These are phyloP conservation scores for Trididemnum clinides DNA, from an alignment of 23 tunicate species.

Conservation along the genomic window DNA sequence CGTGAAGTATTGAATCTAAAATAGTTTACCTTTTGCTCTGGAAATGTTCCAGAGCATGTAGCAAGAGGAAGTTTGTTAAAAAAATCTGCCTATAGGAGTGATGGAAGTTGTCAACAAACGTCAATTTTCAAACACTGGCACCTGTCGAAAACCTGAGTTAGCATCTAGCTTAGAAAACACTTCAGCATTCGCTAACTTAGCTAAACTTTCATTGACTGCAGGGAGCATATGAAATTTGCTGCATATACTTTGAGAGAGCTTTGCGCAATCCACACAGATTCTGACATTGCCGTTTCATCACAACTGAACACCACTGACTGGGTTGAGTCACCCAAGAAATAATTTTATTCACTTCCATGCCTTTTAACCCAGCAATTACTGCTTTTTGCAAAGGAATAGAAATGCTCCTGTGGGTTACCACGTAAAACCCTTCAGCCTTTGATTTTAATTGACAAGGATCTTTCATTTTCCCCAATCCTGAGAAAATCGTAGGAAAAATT, in stretches of 20 bases:
- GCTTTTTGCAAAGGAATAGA: slow-evolving; percentile 32
- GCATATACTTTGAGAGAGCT: neutral
- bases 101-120: too few relatives aligned
- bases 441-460: neutral
- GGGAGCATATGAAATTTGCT: neutral
- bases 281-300: slow-evolving; percentile 32
- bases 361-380: slow-evolving; percentile 11
- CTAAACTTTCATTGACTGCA: neutral
- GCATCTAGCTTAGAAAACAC: slow-evolving; percentile 38
- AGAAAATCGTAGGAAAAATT: neutral
- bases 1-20: too few relatives aligned
- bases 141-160: slow-evolving; percentile 48
- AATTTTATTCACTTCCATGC: slow-evolving; percentile 19
- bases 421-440: slow-evolving; percentile 22
- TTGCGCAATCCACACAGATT: slow-evolving; percentile 51
- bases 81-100: too few relatives aligned
- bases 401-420: slow-evolving; percentile 30
- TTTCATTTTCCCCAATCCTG: slow-evolving; percentile 13
- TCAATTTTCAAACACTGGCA: too few relatives aligned
- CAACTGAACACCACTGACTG: slow-evolving; percentile 43
- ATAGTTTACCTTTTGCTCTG: too few relatives aligned
- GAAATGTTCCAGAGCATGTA: too few relatives aligned
- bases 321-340: slow-evolving; percentile 24
- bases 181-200: neutral
- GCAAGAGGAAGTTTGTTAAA: too few relatives aligned